phyloP scores from a whole-genome alignment of 2,888 invertebrate species.

The Synanthedon vespiformis region DNA sequence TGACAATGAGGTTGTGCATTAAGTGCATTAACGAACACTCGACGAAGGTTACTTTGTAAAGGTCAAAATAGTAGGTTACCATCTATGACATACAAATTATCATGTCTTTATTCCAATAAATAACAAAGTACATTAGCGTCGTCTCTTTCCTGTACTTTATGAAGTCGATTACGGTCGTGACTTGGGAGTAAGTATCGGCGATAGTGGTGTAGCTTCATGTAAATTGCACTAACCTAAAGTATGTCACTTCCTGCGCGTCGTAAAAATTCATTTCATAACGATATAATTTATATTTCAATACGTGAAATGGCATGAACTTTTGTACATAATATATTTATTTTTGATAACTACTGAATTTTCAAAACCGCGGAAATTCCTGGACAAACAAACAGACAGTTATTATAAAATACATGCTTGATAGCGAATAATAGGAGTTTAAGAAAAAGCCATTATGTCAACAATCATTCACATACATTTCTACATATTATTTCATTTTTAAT shows the following conservation, averaged over 20 bases:
- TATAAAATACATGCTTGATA: too few species aligned
- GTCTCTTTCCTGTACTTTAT: neutral
- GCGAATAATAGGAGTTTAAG: too few species aligned
- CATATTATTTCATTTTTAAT: too few species aligned
- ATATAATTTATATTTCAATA: too few species aligned
- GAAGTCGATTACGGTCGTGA: neutral
- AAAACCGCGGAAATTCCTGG: too few species aligned
- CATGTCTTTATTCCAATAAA: neutral
- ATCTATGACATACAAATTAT: neutral
- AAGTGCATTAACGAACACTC: neutral
- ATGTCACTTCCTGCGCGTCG: neutral
- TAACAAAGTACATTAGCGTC: neutral
- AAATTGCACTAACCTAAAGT: neutral
- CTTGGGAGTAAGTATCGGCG: neutral
- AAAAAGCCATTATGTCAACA: too few species aligned
- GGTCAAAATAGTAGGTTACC: neutral
- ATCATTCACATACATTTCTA: too few species aligned
- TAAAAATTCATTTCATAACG: too few species aligned
- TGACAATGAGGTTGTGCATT: neutral
- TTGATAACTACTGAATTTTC: too few species aligned
- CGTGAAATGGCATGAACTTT: too few species aligned
- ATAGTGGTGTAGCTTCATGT: neutral
- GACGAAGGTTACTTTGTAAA: neutral
- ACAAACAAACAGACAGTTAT: too few species aligned
- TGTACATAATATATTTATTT: too few species aligned